These are phyloP conservation scores for Heterotis niloticus DNA, from an alignment of 2,113 vertebrate species.

Conservation along the genomic window DNA sequence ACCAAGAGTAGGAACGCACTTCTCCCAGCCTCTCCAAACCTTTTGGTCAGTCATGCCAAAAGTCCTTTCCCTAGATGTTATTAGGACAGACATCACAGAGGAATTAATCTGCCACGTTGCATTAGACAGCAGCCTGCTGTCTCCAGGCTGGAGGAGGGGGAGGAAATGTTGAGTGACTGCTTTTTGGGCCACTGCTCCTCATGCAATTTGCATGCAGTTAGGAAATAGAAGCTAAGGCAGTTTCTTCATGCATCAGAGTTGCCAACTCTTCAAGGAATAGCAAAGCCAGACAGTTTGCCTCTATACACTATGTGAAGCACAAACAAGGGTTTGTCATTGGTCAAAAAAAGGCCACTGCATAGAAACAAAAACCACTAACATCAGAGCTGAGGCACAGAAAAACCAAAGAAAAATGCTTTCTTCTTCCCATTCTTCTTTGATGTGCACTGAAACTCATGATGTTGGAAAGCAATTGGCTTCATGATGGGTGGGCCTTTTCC, in stretches of 20 bases:
- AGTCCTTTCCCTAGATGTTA: not conserved
- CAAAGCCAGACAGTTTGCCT: not conserved
- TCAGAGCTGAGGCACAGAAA: not conserved
- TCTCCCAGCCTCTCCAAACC: not conserved
- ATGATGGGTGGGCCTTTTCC: not conserved
- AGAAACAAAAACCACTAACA: not conserved
- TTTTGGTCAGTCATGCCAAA: not conserved
- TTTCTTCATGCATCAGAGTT: not conserved
- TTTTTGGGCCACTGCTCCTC: not conserved
- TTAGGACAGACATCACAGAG: constrained; percentile 4
- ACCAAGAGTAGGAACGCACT: not conserved
- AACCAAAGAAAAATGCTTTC: not conserved
- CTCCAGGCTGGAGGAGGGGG: not conserved
- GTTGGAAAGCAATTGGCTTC: not conserved
- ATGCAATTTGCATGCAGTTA: not conserved
- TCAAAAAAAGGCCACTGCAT: not conserved
- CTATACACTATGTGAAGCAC: not conserved
- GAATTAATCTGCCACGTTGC: not conserved
- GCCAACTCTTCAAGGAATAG: not conserved
- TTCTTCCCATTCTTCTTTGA: too few species aligned
- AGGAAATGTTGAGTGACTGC: not conserved
- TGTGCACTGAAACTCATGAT: too few species aligned
- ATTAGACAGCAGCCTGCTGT: not conserved
- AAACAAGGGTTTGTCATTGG: too few species aligned
- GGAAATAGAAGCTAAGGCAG: not conserved